Percentiles rank a stretch among this genome's conserved stretches.
phyloP scores from a whole-genome alignment of 2,797 vertebrate species.

The Mycteria americana region DNA sequence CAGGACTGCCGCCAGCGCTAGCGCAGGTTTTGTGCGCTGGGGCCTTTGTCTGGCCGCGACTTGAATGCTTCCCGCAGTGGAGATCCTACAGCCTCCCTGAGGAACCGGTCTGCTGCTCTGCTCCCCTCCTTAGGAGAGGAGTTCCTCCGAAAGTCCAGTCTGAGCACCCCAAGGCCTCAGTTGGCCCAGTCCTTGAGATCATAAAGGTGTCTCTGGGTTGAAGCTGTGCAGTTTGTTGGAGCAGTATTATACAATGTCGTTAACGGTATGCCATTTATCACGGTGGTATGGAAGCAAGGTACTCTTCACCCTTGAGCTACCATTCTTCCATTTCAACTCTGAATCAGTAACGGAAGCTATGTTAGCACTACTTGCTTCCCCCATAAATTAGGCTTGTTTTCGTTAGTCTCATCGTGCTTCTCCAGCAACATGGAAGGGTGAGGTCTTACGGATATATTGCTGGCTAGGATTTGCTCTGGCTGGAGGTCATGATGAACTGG shows the following conservation, averaged over 20 bases:
- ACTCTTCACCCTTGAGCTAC: background rate
- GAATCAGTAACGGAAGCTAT: background rate
- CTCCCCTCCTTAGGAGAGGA: background rate
- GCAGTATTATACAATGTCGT: fast-evolving
- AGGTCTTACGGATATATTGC: background rate
- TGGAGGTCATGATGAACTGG: background rate
- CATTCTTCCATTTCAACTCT: background rate
- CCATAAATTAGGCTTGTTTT: background rate
- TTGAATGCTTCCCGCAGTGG: background rate
- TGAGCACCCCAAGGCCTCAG: background rate
- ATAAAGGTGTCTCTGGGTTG: background rate
- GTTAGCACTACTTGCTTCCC: background rate
- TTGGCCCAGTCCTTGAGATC: background rate
- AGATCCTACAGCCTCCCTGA: background rate
- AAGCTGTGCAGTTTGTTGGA: background rate
- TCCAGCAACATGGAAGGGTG: background rate
- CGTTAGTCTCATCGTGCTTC: background rate
- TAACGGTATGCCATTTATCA: background rate
- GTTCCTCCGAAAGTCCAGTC: background rate
- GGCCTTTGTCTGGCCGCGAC: background rate
- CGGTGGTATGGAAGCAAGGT: background rate
- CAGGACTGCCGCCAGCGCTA: background rate
- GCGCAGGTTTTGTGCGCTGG: background rate
- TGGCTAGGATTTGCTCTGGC: background rate
- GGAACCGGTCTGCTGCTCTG: background rate